phyloP scores from a whole-genome alignment of 2,797 vertebrate genomes.

The Meriones psammophilus region DNA sequence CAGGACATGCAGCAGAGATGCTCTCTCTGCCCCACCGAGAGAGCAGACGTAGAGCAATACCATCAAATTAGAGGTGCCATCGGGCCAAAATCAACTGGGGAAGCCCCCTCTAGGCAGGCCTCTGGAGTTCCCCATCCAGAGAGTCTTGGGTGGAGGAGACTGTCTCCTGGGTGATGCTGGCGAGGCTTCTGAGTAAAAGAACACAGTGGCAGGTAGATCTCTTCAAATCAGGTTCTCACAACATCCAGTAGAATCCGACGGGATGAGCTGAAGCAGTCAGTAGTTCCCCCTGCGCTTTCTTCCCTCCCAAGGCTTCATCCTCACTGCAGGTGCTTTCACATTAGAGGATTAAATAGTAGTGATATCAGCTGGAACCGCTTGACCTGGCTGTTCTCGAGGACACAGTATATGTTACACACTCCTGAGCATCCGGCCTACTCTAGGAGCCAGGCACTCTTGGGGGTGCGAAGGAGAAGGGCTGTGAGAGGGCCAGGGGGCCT shows the following conservation, averaged over 20 bases:
- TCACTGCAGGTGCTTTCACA: background rate
- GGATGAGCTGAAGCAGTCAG: background rate
- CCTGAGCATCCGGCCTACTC: background rate
- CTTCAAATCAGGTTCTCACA: background rate
- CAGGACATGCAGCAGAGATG: background rate
- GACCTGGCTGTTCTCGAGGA: background rate
- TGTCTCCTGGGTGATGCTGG: background rate
- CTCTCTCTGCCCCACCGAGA: background rate
- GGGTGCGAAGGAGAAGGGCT: background rate
- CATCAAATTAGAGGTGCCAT: background rate
- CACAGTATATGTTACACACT: background rate
- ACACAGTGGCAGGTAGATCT: background rate
- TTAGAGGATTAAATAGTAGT: background rate
- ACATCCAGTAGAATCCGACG: background rate
- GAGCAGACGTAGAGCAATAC: background rate
- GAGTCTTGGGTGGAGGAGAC: background rate
- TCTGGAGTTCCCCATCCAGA: too few relatives aligned
- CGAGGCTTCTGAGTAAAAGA: background rate
- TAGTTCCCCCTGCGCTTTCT: background rate
- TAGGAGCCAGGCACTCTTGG: background rate
- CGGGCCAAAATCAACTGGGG: background rate
- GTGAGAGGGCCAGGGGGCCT: background rate
- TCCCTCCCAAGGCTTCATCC: background rate
- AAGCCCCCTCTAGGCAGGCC: background rate
- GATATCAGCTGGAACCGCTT: background rate